A percentile compares a stretch with the other conserved stretches of the same genome.
These are phyloP conservation scores for Conchocele bisecta DNA, from an alignment of 2,888 invertebrate species.

Conservation along the genomic window DNA sequence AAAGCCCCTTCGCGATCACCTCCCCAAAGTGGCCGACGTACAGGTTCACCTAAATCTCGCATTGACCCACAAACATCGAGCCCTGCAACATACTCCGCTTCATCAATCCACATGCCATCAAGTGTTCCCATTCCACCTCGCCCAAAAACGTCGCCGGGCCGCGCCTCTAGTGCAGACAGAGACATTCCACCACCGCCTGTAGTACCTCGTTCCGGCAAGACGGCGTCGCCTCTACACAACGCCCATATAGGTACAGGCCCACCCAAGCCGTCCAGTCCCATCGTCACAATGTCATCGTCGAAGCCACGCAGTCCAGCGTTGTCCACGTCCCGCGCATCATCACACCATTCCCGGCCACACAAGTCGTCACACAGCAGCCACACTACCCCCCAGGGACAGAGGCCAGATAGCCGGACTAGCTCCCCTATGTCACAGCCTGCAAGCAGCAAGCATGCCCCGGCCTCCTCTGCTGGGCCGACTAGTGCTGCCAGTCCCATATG, in stretches of 20 bases:
- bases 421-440: background rate
- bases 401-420: background rate
- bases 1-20: background rate
- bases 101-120: background rate
- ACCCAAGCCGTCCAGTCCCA: background rate
- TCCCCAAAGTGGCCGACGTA: background rate
- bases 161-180: constrained; percentile 11
- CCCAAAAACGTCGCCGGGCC: constrained; percentile 35
- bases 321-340: background rate
- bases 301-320: constrained; percentile 3
- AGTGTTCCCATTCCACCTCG: constrained; percentile 10
- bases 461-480: constrained; percentile 24
- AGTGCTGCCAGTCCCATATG: constrained; percentile 51
- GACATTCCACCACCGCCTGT: constrained; percentile 38
- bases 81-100: background rate
- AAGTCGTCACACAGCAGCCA: no score
- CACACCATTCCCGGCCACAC: constrained; percentile 1
- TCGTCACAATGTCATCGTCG: background rate
- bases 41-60: constrained; percentile 7
- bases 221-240: constrained; percentile 17
- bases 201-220: constrained; percentile 30
- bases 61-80: constrained; percentile 20
- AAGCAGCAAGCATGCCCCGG: constrained; percentile 2
- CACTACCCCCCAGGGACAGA: constrained; percentile 22
- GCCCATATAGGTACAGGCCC: constrained; percentile 1